Evolutionary conservation across 2,888 invertebrate species (phyloP).

Genomic region (Drosophila anomalata): DNA sequence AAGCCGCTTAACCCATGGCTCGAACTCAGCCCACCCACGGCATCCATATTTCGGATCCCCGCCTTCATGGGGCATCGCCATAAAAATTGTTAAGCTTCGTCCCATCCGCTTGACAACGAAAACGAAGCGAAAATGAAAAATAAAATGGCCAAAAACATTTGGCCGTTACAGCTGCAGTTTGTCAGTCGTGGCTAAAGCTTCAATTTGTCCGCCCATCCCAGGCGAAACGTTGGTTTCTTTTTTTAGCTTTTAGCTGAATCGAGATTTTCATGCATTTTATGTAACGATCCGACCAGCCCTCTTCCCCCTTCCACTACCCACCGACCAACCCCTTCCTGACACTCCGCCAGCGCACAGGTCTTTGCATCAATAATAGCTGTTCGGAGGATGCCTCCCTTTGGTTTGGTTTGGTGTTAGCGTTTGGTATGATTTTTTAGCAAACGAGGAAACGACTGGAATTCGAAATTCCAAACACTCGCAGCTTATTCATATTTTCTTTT

Average conservation of each 20-base stretch:
- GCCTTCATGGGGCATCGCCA: constrained; percentile 26
- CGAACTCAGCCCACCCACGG: constrained; percentile 7
- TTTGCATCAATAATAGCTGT: constrained; percentile 38
- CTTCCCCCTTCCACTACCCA: background rate
- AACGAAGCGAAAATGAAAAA: constrained; percentile 60
- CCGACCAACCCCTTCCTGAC: background rate
- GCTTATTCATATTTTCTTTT: constrained; percentile 69
- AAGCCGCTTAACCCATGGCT: constrained; percentile 67
- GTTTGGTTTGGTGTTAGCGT: constrained; percentile 45
- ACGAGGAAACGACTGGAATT: constrained; percentile 46
- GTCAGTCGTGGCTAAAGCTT: constrained; percentile 67
- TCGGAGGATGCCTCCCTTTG: constrained; percentile 41
- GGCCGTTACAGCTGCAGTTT: constrained; percentile 71
- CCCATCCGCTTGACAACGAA: constrained; percentile 58
- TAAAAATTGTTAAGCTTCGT: constrained; percentile 65
- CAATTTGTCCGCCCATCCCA: constrained; percentile 57
- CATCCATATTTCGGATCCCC: constrained; percentile 29
- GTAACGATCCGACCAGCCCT: constrained; percentile 52
- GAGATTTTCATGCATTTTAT: constrained; percentile 69
- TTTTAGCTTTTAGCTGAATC: constrained; percentile 55
- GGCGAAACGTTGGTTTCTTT: constrained; percentile 7
- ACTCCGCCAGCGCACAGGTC: constrained; percentile 19
- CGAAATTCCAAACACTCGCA: constrained; percentile 32
- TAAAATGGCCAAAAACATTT: constrained; percentile 66
- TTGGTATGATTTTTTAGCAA: constrained; percentile 51